Evolutionary conservation across 1,140 invertebrate species (phyloP).

Genomic region (Thaumatotibia leucotreta): DNA sequence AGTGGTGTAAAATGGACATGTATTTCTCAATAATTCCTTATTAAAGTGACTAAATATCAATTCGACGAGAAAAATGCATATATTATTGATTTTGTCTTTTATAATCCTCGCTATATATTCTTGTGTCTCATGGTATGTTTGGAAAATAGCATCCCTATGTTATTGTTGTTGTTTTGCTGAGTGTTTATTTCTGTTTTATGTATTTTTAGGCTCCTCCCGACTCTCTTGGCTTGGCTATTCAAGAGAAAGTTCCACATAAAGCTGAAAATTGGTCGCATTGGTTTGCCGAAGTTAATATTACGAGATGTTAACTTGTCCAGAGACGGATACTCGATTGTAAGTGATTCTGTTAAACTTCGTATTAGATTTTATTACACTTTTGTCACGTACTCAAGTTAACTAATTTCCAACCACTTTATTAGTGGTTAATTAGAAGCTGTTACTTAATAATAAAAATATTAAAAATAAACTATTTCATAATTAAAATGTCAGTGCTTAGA

Average conservation of each 20-base stretch:
- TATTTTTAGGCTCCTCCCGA: slow-evolving; percentile 79
- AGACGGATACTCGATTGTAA: slow-evolving; percentile 83
- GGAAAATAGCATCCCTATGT: slow-evolving; percentile 22
- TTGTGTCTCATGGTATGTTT: slow-evolving; percentile 68
- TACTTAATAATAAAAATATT: no score
- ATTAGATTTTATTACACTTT: no score
- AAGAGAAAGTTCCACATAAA: slow-evolving; percentile 82
- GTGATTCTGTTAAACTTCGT: no score
- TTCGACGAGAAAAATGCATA: slow-evolving; percentile 46
- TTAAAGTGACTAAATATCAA: background rate
- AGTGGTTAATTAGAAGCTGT: no score
- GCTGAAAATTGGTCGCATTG: slow-evolving; percentile 82
- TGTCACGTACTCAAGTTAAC: no score
- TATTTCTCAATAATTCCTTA: background rate
- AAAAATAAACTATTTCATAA: no score
- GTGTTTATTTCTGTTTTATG: slow-evolving; percentile 44
- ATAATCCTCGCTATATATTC: slow-evolving; percentile 60
- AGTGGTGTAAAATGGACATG: slow-evolving; percentile 1
- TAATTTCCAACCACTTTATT: no score
- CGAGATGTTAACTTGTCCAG: slow-evolving; percentile 82
- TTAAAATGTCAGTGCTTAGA: no score
- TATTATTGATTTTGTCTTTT: slow-evolving; percentile 51
- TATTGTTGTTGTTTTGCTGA: slow-evolving; percentile 52
- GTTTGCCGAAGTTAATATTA: slow-evolving; percentile 81
- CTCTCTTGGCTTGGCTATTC: slow-evolving; percentile 82